Conservation (phyloP, 2,113 vertebrate species). For the Uria aalge region DNA sequence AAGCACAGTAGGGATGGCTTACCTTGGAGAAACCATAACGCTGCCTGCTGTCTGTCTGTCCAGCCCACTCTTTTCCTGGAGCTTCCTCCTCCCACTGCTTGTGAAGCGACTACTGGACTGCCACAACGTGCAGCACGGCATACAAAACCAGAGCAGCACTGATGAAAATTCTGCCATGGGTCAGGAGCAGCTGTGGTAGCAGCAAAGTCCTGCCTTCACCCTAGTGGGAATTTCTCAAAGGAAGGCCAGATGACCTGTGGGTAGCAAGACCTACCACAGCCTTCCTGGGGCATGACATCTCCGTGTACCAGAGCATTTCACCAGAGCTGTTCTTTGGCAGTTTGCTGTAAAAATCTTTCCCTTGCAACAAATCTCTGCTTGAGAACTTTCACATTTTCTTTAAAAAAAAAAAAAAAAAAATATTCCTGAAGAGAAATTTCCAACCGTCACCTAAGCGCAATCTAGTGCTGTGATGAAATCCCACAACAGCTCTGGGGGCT, state of each 20-base stretch:
- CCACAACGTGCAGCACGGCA: fast-evolving
- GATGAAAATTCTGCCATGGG: neutral
- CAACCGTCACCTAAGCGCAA: neutral
- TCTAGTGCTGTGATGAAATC: neutral
- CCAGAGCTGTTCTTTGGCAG: neutral
- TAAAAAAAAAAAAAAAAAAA: neutral
- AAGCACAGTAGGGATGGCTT: neutral
- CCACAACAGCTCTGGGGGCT: neutral
- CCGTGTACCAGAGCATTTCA: fast-evolving
- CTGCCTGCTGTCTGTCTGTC: neutral
- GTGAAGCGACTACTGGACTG: neutral
- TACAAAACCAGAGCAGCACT: neutral
- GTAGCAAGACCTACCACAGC: neutral
- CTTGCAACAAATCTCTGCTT: neutral
- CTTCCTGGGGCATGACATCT: neutral
- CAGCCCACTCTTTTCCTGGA: neutral
- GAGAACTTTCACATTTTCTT: neutral
- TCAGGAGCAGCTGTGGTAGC: neutral
- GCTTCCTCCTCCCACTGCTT: neutral
- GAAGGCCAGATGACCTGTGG: neutral
- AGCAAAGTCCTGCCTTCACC: neutral
- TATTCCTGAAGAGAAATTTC: neutral
- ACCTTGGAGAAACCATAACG: neutral
- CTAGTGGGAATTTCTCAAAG: neutral
- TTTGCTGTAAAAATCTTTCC: neutral